A percentile compares a stretch with the other conserved stretches of the same genome.
Conservation (phyloP, 2,888 invertebrate species). For the Lamellibrachia columna region DNA sequence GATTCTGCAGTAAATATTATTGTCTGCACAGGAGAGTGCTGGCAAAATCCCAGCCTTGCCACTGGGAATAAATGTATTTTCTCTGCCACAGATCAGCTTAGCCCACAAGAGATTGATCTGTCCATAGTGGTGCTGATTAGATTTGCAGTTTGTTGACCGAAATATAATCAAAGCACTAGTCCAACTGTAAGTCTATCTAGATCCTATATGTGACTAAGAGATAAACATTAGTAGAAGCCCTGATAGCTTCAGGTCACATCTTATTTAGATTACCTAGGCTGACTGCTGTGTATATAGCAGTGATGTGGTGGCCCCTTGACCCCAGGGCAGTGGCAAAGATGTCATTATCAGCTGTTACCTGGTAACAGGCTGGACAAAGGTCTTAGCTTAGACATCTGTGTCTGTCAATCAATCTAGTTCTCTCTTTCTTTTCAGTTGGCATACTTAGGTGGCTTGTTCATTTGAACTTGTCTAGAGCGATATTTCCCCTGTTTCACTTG, state of each 20-base stretch:
- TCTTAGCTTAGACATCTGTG: neutral
- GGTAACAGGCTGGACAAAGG: neutral
- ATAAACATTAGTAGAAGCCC: neutral
- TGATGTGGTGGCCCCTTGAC: neutral
- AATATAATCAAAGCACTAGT: neutral
- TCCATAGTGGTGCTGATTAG: neutral
- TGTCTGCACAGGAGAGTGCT: neutral
- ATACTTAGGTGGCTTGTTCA: no score
- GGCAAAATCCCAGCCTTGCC: neutral
- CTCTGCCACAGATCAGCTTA: no score
- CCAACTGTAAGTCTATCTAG: neutral
- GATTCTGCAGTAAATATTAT: neutral
- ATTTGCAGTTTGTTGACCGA: neutral
- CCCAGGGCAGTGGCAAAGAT: neutral
- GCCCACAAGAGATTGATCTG: no score
- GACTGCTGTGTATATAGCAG: neutral
- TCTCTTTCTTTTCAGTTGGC: neutral
- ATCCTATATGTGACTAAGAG: neutral
- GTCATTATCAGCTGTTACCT: neutral
- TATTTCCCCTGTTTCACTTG: no score
- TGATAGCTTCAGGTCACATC: neutral
- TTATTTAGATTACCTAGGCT: neutral
- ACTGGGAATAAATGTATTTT: no score
- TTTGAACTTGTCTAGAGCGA: no score
- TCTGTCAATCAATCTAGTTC: neutral